Evolutionary conservation across 30 jellyfish, hydroid and myxozoan species (phyloP).

Genomic region (Phacellophora camtschatica): DNA sequence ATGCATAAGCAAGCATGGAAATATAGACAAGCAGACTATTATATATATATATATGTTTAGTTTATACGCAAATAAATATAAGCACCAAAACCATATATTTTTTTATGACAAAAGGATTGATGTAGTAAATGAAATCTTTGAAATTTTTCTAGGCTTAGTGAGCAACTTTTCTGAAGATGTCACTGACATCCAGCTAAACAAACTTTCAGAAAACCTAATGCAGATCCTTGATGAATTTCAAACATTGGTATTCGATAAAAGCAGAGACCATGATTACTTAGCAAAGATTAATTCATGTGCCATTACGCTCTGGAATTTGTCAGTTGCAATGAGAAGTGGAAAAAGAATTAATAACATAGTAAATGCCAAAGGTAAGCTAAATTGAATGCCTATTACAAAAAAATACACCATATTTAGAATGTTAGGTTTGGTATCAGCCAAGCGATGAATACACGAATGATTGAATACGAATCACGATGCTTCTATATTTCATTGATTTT

Average conservation of each 20-base stretch:
- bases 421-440: not conserved
- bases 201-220: conserved; percentile 9
- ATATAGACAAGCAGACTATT: too few species aligned
- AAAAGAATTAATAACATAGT: conserved; percentile 26
- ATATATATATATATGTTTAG: too few species aligned
- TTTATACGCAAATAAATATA: too few species aligned
- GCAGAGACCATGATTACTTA: conserved; percentile 17
- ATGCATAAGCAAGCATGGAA: too few species aligned
- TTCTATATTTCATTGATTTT: too few species aligned
- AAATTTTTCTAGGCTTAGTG: not conserved
- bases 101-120: too few species aligned
- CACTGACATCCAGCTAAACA: not conserved
- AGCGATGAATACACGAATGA: not conserved
- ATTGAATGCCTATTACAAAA: not conserved
- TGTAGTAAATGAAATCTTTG: not conserved
- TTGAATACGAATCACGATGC: not conserved
- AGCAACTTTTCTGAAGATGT: not conserved
- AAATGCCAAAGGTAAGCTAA: conserved; percentile 71
- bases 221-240: conserved; percentile 7
- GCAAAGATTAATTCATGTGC: conserved; percentile 69
- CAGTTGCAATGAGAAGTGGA: conserved; percentile 72
- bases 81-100: too few species aligned
- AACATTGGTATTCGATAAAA: not conserved
- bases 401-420: not conserved
- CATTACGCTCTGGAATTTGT: conserved; percentile 66